These are phyloP conservation scores for Pantala flavescens DNA, from an alignment of 1,140 invertebrate genomes.

Conservation along the genomic window DNA sequence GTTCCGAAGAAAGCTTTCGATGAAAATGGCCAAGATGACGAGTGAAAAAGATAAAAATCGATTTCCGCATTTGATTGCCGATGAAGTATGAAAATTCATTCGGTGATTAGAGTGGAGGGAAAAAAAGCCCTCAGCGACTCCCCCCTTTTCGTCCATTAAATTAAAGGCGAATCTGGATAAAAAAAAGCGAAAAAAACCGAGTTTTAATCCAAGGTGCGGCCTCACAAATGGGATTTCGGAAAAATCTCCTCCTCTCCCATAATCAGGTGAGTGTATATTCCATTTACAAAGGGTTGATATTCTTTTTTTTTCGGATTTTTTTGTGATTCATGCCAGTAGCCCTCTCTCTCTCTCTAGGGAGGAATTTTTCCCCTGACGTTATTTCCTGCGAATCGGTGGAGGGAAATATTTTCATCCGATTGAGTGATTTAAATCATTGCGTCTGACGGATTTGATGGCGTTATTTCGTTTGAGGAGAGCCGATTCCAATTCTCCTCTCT, in stretches of 20 bases:
- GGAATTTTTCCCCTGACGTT: no score
- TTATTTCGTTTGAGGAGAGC: no score
- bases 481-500: no score
- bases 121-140: background rate
- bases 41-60: background rate
- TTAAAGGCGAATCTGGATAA: background rate
- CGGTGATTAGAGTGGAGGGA: background rate
- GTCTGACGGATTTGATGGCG: no score
- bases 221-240: background rate
- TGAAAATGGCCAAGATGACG: background rate
- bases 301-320: no score
- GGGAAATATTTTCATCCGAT: no score
- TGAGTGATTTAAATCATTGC: no score
- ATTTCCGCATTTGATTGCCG: background rate
- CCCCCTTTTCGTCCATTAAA: background rate
- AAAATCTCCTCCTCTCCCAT: background rate
- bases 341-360: no score
- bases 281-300: background rate
- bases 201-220: background rate
- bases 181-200: background rate
- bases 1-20: no score
- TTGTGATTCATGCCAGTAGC: no score
- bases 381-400: no score
- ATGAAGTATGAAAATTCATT: slow-evolving; percentile 7
- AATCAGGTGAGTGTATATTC: slow-evolving; percentile 6